Base-by-base conservation (phyloP, 2,888 invertebrate species). In the Eristalis arbustorum region DNA sequence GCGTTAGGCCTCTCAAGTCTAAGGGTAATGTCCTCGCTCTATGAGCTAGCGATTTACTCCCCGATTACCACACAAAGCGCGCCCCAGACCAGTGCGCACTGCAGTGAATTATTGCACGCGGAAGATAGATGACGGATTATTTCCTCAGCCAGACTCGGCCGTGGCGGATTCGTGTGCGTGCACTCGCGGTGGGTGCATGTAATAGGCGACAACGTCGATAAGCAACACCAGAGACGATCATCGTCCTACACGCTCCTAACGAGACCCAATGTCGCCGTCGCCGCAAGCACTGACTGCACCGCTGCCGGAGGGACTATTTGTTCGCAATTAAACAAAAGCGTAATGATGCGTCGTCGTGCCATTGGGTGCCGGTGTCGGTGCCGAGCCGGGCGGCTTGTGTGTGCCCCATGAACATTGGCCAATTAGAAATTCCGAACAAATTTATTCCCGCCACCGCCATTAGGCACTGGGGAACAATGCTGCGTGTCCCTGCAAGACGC, bases 291-390 rank as follows among this genome's bases (percentile, higher is more conserved):
- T n/a, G n/a, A 74, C 4, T 10, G 4, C 8, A 0, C 59, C 11
- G 25, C 61, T 62, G 49, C 49, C 61, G 37, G 13, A 63, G 67
- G n/a, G 49, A 74, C 87, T 87, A 87, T 87, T 87, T 87, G 87
- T 87, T 87, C 75, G 87, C 87, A 87, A 87, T 87, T 87, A 87
- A 87, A 87, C 87, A 79, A 87, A 87, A 87, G 78, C 87, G 87
- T 87, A 87, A 87, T 87, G 83, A 83, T 83, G 87, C 87, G 83
- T 83, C 87, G 83, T 83, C 59, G 59, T 14, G 23, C 13, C 59
- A 4, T 25, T 5, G 25, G 23, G 23, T 25, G 23, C 59, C 11
- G 5, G n/a, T 6, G n/a, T 6, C 59, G 2, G 59, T 11, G 3
- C 0, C 13, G 1, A 11, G 23, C 25, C 3, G 10, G 23, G 23